These are phyloP conservation scores for Megaleporinus macrocephalus DNA, from an alignment of 2,113 vertebrate genomes.

Conservation along the genomic window DNA sequence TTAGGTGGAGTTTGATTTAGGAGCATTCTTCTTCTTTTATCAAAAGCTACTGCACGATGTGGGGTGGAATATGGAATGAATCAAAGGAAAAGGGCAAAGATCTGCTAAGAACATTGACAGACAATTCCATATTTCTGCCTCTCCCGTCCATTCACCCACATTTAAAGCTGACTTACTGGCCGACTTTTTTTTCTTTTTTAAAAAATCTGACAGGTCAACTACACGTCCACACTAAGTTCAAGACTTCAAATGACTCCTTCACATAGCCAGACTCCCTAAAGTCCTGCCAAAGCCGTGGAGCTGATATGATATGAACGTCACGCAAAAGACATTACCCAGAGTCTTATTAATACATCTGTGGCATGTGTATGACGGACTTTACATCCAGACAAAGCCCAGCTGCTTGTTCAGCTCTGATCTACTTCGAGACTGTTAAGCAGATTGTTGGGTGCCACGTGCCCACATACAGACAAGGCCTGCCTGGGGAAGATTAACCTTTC, in stretches of 20 bases:
- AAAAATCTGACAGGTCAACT: not conserved
- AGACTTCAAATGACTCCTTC: not conserved
- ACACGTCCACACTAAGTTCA: not conserved
- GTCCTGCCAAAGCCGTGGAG: not conserved
- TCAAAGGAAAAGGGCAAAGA: not conserved
- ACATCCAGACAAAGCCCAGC: not conserved
- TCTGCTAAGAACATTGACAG: not conserved
- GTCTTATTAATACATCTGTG: not conserved
- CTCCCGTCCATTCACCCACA: not conserved
- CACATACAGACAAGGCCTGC: not conserved
- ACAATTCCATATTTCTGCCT: not conserved
- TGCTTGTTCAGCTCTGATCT: conserved; percentile 4
- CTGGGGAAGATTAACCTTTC: not conserved
- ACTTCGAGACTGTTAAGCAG: not conserved
- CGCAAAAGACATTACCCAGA: not conserved
- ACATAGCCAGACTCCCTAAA: not conserved
- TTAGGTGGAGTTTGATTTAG: not conserved
- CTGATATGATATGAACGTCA: conserved; percentile 20
- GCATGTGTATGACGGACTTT: not conserved
- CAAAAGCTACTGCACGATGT: not conserved
- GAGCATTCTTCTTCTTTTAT: not conserved
- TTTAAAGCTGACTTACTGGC: not conserved
- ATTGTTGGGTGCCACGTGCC: not conserved
- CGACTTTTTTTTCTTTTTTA: not conserved
- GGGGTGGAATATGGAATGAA: not conserved